Base-by-base conservation (phyloP, 1,140 invertebrate species). In the Sminthurides bifidus region DNA sequence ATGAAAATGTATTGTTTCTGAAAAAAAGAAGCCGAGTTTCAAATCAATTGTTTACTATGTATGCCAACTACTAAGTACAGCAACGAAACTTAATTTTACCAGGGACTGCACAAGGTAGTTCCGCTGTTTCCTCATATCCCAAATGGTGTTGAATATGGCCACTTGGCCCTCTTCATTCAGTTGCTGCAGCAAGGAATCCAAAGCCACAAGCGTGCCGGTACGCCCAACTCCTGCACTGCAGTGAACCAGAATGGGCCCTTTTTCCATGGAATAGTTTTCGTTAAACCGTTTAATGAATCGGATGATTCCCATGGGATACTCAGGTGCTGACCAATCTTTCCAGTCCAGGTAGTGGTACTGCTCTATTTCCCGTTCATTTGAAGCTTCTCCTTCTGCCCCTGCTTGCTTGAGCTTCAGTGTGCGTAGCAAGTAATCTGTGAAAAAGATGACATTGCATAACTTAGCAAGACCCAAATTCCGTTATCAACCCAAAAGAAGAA, bases 1-100 rank as follows among this genome's bases (percentile, higher is more conserved):
- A 97, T 85, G 74, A 97, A 98, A 59, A 96, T 88, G 71, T 96
- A 97, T 76, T 97, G 92, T 79, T 95, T 94, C 78, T 93, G 71
- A 41, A 69, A 71, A 51, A 31, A 52, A 52, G 8, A 37, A 35
- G 17, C 17, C 12, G 33, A 23, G 29, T 26, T 48, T 26, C 12
- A 48, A 48, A 14, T 14, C 10, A 14, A 19, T 8, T 43, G 10
- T 43, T n/a, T n/a, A n/a, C n/a, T n/a, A n/a, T n/a, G n/a, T n/a
- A n/a, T n/a, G n/a, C n/a, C n/a, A n/a, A n/a, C n/a, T n/a, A n/a
- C n/a, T n/a, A n/a, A n/a, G n/a, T n/a, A n/a, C n/a, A n/a, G n/a
- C n/a, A 40, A 40, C 17, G 26, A 17, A 17, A 74, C 76, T 75
- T n/a, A n/a, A n/a, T n/a, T 23, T 43, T 67, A 86, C 83, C 75